Percentiles rank a stretch among this genome's conserved stretches.
Conservation (phyloP, 2,888 invertebrate genomes). For the Boloria euphrosyne region DNA sequence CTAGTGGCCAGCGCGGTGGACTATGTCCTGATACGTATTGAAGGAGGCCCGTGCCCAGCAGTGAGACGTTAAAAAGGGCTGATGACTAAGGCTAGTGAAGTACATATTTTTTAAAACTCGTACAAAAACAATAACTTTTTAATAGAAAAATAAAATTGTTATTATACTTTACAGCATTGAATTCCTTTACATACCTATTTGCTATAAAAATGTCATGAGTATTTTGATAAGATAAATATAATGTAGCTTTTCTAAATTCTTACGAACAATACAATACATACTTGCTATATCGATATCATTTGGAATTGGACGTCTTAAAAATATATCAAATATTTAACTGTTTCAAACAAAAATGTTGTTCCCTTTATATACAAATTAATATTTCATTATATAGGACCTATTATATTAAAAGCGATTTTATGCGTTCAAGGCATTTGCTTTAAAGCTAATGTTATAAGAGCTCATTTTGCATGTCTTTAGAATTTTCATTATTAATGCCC, state of each 20-base stretch:
- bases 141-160: no score
- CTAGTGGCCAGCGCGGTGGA: no score
- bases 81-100: no score
- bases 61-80: no score
- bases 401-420: not conserved
- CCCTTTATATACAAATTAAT: not conserved
- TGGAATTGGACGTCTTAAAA: not conserved
- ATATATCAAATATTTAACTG: not conserved
- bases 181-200: no score
- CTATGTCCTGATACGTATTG: no score
- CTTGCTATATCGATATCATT: not conserved
- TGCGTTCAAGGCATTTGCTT: not conserved
- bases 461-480: not conserved
- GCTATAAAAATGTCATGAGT: not conserved
- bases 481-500: constrained; percentile 4
- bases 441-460: not conserved
- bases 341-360: not conserved
- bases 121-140: no score
- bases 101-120: no score
- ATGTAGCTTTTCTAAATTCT: constrained; percentile 1
- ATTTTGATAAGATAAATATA: not conserved
- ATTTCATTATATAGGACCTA: not conserved
- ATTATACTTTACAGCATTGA: no score
- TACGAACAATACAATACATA: not conserved
- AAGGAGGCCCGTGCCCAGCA: no score